Evolutionary conservation across 2,113 vertebrate species (phyloP).

Genomic region (Gasterosteus aculeatus): DNA sequence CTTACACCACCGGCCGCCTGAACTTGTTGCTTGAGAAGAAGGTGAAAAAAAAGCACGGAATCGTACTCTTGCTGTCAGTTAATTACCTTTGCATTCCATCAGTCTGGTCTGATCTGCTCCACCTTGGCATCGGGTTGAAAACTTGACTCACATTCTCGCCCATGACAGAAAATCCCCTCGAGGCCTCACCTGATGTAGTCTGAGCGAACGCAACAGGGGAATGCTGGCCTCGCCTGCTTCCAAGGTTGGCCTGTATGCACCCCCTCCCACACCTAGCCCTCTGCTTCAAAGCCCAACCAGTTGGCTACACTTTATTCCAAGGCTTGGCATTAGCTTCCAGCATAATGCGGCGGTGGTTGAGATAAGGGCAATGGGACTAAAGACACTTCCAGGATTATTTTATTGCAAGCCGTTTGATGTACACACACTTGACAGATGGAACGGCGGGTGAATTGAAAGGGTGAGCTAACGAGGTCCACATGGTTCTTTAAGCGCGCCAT

Average conservation of each 20-base stretch:
- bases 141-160: conserved; percentile 50
- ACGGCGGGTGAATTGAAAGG: conserved; percentile 28
- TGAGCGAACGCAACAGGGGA: conserved; percentile 40
- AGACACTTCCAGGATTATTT: conserved; percentile 46
- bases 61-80: conserved; percentile 15
- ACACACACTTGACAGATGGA: conserved; percentile 59
- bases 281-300: conserved; percentile 57
- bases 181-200: conserved; percentile 46
- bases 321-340: conserved; percentile 41
- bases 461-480: conserved; percentile 67
- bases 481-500: conserved; percentile 60
- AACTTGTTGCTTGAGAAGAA: conserved; percentile 47
- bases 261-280: conserved; percentile 17
- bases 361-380: conserved; percentile 41
- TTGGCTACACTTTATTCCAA: conserved; percentile 37
- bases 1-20: conserved; percentile 40
- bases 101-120: conserved; percentile 53
- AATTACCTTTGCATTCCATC: conserved; percentile 62
- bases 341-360: conserved; percentile 29
- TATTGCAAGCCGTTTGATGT: conserved; percentile 28
- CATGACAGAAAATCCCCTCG: conserved; percentile 15
- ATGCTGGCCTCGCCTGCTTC: conserved; percentile 22
- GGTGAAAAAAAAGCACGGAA: conserved; percentile 3
- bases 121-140: conserved; percentile 51
- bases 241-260: conserved; percentile 23